A percentile compares a stretch with the other conserved stretches of the same genome.
phyloP scores from a whole-genome alignment of 2,113 vertebrate genomes.

The Callocephalon fimbriatum region DNA sequence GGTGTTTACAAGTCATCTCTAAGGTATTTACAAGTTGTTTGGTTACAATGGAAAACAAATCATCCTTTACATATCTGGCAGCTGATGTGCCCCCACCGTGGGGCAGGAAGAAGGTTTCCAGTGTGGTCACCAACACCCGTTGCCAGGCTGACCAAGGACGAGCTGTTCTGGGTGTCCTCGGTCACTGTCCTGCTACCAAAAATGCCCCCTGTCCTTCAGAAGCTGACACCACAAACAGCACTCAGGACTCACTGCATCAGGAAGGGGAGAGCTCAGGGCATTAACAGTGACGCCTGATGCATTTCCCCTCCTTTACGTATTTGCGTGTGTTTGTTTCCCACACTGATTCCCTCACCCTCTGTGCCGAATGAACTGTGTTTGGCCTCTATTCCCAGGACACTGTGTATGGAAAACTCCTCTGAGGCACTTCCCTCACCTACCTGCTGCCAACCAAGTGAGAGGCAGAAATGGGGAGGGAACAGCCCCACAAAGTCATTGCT shows the following conservation, averaged over 20 bases:
- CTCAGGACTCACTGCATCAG: neutral
- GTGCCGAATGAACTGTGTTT: neutral
- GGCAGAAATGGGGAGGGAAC: neutral
- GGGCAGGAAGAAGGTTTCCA: neutral
- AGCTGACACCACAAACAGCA: neutral
- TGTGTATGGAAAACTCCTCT: neutral
- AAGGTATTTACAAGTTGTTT: neutral
- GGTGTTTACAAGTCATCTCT: neutral
- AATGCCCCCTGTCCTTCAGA: constrained; percentile 16
- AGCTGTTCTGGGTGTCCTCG: neutral
- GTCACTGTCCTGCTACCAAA: neutral
- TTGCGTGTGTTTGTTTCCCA: neutral
- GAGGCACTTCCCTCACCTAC: neutral
- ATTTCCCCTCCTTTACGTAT: neutral
- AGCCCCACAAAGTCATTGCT: neutral
- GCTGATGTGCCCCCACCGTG: neutral
- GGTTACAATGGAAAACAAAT: neutral
- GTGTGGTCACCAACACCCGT: neutral
- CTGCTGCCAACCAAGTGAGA: neutral
- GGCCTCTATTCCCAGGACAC: neutral
- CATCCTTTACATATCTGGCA: neutral
- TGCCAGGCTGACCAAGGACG: constrained; percentile 4
- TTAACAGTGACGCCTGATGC: accelerated
- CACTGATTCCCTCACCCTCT: neutral
- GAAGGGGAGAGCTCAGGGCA: too few species aligned